Conservation (phyloP, 2,797 vertebrate species). For the Botia almorhae region DNA sequence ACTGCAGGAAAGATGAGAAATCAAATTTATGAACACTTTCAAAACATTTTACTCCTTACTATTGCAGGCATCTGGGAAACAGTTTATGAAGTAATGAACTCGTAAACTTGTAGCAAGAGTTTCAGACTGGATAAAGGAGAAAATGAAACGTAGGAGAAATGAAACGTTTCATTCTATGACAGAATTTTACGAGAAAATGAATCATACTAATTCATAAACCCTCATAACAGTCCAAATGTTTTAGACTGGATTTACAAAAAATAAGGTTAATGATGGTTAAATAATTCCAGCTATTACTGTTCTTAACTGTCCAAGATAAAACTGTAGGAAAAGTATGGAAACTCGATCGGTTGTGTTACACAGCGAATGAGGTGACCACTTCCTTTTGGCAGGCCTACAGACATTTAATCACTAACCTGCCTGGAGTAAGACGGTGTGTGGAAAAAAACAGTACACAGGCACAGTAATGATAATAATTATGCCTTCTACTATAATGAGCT, state of each 20-base stretch:
- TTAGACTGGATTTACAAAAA: background rate
- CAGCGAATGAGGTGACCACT: slow-evolving; percentile 67
- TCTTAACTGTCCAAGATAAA: slow-evolving; percentile 3
- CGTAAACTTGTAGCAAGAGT: slow-evolving; percentile 6
- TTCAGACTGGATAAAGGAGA: background rate
- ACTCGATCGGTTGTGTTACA: slow-evolving; percentile 52
- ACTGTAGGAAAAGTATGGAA: slow-evolving; percentile 59
- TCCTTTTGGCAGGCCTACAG: slow-evolving; percentile 67
- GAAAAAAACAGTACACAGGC: slow-evolving; percentile 48
- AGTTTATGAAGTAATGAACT: background rate
- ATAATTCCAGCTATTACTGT: slow-evolving; percentile 2
- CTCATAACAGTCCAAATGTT: background rate
- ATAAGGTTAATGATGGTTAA: background rate
- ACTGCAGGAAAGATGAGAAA: background rate
- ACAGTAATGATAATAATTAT: slow-evolving; percentile 79
- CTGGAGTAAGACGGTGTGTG: slow-evolving; percentile 57
- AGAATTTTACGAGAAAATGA: background rate
- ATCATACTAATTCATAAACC: background rate
- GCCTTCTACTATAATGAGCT: slow-evolving; percentile 72
- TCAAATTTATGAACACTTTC: slow-evolving; percentile 12
- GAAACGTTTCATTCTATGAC: background rate
- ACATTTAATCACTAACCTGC: slow-evolving; percentile 65
- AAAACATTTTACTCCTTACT: slow-evolving; percentile 3
- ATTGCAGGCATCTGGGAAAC: background rate
- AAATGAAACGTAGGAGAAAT: background rate